Evolutionary conservation across 2,113 vertebrate species (phyloP), one percentile per base, ranked within the genome.

Genomic region (Terrapene triunguis): DNA sequence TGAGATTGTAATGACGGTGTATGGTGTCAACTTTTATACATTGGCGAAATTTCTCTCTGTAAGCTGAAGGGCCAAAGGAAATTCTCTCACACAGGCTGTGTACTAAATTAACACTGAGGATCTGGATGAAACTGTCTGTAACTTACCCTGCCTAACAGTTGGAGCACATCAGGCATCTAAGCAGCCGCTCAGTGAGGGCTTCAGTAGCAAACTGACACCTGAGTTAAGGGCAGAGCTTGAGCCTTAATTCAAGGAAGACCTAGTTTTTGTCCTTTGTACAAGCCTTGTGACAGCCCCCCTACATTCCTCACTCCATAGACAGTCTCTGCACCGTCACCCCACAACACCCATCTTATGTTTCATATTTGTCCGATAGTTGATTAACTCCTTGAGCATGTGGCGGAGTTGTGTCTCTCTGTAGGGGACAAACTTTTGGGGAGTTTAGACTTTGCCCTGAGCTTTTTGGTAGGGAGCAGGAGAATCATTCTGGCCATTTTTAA

Each of bases 1-100:
- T 84, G 84, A 95, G 92, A 89, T 27, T 50, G 47, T 88, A 3
- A 0, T 89, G 92, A 55, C 84, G 42, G n/a, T 85, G 90, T 92
- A 84, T 93, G 90, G 88, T 96, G 82, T 95, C 96, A 95, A 59
- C 90, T 95, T 95, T 86, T 95, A 93, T 89, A 87, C 82, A 89
- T 93, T 29, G 69, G 69, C 89, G 80, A 57, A 19, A 1, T 92
- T 91, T 86, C 95, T 92, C 81, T 89, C 16, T 85, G 62, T 10
- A 42, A 74, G 69, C 38, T n/a, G 69, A 24, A 24, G 19, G n/a
- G n/a, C 9, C 69, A 74, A 42, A 42, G 69, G 38, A 42, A 74
- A 74, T 74, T 74, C n/a, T 72, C 19, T 42, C n/a, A 74, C 62
- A 65, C 21, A 74, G 19, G 21, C 0, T 1, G 83, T 35, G 32